Base-by-base conservation (phyloP, 2,888 invertebrate species). In the Erebia palarica region DNA sequence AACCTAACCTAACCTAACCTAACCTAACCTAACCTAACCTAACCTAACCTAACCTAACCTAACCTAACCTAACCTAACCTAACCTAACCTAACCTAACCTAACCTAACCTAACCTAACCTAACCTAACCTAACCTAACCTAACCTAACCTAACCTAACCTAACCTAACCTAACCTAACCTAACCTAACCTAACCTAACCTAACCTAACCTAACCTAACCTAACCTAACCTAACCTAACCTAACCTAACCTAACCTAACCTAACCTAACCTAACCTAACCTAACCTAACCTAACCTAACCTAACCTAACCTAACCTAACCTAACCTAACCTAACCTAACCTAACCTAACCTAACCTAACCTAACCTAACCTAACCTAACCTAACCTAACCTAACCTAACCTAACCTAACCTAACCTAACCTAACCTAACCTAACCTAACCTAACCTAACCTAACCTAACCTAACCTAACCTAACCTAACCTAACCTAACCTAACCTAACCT, bases 11-110 rank as follows among this genome's bases (percentile, higher is more conserved):
- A 68, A 68, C 68, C 68, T 68, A 68, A 68, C 68, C 68, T 68
- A 68, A 68, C 68, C 68, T 68, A 68, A 68, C 68, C 68, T 63
- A 68, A 68, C 68, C 68, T 68, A 68, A 68, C 67, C 67, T 60
- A 68, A 68, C 67, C 67, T 68, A 68, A 68, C 67, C 70, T 49
- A 59, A 68, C 58, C 67, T 68, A 60, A 68, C 67, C 67, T 60
- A 68, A 68, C 67, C 67, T 68, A 68, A 59, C 67, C 67, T 60
- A 68, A 68, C 67, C 60, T 68, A 68, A 68, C 67, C 67, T 60
- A 68, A 68, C 67, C 59, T 60, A 42, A 60, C 60, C 42, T 14
- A 42, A 42, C 60, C 60, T 60, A 42, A 42, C 60, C 60, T 42
- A 42, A 36, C 42, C 42, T 60, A 60, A 57, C 57, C 57, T 16